Evolutionary conservation across 1,140 invertebrate genomes (phyloP).

Genomic region (Tyrophagus putrescentiae): DNA sequence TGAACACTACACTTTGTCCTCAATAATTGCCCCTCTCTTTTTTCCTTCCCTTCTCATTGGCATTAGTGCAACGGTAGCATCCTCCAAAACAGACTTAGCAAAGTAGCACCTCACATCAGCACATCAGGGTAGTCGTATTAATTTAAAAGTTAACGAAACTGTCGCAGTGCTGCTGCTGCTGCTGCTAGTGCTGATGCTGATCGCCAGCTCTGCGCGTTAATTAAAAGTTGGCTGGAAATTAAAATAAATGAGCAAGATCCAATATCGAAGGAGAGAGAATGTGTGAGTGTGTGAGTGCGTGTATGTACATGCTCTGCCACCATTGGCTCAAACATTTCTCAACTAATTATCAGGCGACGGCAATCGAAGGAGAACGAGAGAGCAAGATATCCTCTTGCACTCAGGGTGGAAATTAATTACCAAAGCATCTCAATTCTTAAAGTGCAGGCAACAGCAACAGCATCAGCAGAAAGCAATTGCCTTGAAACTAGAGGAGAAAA

Average conservation of each 20-base stretch:
- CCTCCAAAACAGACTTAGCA: neutral
- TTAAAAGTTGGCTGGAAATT: slow-evolving; percentile 10
- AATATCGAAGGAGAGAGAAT: neutral
- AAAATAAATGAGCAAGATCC: neutral
- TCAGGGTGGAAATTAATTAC: slow-evolving; percentile 16
- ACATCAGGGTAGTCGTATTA: neutral
- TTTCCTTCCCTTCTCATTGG: too few species aligned
- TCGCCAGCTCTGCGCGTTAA: neutral
- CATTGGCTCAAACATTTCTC: neutral
- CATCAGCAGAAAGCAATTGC: neutral
- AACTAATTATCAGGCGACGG: neutral
- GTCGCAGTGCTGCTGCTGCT: neutral
- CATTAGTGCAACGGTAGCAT: too few species aligned
- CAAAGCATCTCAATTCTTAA: too few species aligned
- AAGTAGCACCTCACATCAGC: neutral
- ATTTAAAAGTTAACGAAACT: slow-evolving; percentile 8
- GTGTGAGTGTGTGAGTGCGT: neutral
- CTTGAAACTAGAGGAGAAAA: neutral
- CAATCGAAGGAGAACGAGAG: neutral
- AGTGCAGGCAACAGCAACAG: neutral
- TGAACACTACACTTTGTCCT: too few species aligned
- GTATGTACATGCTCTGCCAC: neutral
- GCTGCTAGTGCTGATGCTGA: too few species aligned
- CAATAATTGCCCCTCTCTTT: too few species aligned
- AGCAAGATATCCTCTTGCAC: too few species aligned